phyloP scores from a whole-genome alignment of 2,888 invertebrate genomes.

The Drosophila buzzatii region DNA sequence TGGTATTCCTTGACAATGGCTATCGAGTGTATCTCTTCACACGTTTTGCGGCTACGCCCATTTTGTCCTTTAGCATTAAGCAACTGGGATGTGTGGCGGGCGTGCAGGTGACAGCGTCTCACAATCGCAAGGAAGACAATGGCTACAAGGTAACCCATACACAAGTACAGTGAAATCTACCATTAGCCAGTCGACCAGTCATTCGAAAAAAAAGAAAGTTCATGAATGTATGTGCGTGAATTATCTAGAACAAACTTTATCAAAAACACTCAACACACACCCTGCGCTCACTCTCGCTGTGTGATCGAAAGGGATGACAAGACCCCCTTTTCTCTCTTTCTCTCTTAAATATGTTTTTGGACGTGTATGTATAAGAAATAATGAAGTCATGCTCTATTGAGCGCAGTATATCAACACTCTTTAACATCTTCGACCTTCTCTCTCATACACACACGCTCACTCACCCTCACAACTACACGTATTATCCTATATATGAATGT shows the following conservation, averaged over 20 bases:
- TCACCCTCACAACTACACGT: background rate
- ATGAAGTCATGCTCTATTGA: background rate
- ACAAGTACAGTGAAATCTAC: background rate
- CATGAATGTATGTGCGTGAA: background rate
- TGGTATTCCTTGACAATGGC: constrained; percentile 91
- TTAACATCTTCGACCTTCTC: background rate
- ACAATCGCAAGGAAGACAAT: constrained; percentile 97
- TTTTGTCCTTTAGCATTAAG: constrained; percentile 94
- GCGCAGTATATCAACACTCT: background rate
- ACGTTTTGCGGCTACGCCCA: constrained; percentile 94
- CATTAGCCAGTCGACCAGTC: background rate
- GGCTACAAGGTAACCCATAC: constrained; percentile 91
- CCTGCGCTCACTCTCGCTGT: background rate
- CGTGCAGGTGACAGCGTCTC: constrained; percentile 97
- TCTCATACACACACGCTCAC: background rate
- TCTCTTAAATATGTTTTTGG: background rate
- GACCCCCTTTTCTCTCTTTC: background rate
- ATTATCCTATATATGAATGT: background rate
- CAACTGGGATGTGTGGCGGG: constrained; percentile 92
- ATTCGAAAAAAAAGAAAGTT: no score
- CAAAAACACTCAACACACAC: background rate
- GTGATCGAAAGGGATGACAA: background rate
- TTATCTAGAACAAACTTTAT: background rate
- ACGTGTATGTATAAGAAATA: background rate
- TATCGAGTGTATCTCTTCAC: constrained; percentile 94